Evolutionary conservation across 2,797 vertebrate genomes (phyloP), one percentile per base, ranked within the genome.

Genomic region (Parambassis ranga): DNA sequence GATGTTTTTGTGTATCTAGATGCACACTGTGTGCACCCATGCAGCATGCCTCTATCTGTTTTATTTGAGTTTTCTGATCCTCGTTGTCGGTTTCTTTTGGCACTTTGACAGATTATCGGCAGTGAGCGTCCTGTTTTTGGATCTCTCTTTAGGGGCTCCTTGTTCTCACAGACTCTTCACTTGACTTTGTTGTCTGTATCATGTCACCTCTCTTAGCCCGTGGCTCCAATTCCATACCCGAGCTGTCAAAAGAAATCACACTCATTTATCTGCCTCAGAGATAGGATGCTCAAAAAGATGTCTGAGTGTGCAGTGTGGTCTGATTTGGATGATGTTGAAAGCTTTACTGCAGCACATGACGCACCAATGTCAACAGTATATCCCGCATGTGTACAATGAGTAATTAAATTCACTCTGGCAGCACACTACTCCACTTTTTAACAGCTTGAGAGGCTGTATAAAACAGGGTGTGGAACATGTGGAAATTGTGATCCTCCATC

Each of bases 101-200:
- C 33, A 33, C 20, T 37, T 46, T 65, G 68, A 79, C 57, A 71
- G 66, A 60, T 69, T 37, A 52, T 56, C 50, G 32, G 7, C 71
- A 65, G 22, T 28, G 35, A 31, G 26, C 65, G n/a, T 72, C 48
- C 47, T 42, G 51, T 65, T 80, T 82, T 76, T 72, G 62, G 47
- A 71, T 74, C 46, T 63, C 57, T 51, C 71, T 77, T 43, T 22
- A 49, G 53, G 60, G 55, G 24, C 37, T 43, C 11, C 44, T 55
- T 46, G 42, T 65, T 71, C 56, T 65, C 33, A 13, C 11, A 1
- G 10, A 47, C 39, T 72, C 64, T 55, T 52, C 36, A 2, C 62
- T 75, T 65, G 70, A 70, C 63, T 75, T 72, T 77, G 75, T 82
- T 82, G 70, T 83, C 70, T 59, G 33, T 75, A 82, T 86, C 82